A percentile compares a stretch with the other conserved stretches of the same genome.
Evolutionary conservation across 2,113 vertebrate species (phyloP).

Genomic region (Anoura caudifer): DNA sequence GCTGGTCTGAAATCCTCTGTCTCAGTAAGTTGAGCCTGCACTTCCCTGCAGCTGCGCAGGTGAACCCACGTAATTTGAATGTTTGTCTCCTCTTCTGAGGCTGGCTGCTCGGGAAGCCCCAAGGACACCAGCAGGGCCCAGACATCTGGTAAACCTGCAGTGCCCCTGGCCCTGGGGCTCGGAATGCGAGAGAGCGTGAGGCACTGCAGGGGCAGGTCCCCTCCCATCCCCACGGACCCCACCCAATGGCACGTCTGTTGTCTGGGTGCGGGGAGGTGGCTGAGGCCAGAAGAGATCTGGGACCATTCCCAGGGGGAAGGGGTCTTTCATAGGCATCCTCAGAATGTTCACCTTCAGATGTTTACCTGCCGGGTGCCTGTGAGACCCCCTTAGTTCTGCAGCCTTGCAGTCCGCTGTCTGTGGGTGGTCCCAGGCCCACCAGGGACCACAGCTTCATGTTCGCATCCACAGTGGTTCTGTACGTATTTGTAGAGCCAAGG

Average conservation of each 20-base stretch:
- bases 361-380: no score
- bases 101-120: neutral
- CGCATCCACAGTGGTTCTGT: neutral
- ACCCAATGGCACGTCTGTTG: rapidly evolving
- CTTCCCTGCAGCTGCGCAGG: no score
- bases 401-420: rapidly evolving
- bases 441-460: rapidly evolving
- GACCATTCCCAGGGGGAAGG: neutral
- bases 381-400: neutral
- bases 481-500: neutral
- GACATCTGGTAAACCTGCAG: neutral
- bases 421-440: neutral
- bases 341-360: neutral
- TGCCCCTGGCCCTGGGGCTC: neutral
- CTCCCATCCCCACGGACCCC: neutral
- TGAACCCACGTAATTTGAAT: neutral
- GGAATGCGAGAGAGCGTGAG: neutral
- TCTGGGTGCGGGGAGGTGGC: neutral
- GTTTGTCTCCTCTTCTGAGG: neutral
- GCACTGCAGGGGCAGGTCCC: neutral
- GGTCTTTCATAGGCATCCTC: rapidly evolving
- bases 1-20: neutral
- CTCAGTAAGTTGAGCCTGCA: no score
- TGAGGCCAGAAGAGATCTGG: no score
- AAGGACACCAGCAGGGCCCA: rapidly evolving